phyloP scores from a whole-genome alignment of 2,888 invertebrate species.

The Harpagoxenus sublaevis region DNA sequence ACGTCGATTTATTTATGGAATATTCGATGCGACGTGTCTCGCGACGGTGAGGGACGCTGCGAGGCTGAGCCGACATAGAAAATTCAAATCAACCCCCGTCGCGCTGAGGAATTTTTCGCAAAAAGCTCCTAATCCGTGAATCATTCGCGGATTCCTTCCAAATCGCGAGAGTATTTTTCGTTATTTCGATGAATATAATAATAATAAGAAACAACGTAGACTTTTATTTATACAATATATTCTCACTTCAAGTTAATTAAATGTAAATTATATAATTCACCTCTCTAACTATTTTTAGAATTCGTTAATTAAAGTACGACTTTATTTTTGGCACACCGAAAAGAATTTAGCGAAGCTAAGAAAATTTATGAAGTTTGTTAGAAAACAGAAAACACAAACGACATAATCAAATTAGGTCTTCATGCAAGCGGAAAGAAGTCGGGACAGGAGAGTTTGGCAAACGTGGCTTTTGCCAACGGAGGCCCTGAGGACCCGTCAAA shows the following conservation, averaged over 20 bases:
- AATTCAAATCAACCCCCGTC: conserved; percentile 80
- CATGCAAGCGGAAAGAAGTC: not conserved
- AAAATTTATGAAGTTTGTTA: not conserved
- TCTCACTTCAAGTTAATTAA: not conserved
- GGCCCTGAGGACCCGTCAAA: conserved; percentile 53
- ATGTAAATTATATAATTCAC: not conserved
- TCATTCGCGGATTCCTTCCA: conserved; percentile 1
- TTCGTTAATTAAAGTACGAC: not conserved
- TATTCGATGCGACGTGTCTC: conserved; percentile 81
- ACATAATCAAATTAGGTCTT: not conserved
- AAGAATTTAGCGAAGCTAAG: not conserved
- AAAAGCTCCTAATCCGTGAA: conserved; percentile 53
- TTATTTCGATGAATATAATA: not conserved
- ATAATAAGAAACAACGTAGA: not conserved
- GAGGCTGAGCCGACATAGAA: conserved; percentile 67
- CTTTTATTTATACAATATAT: not conserved
- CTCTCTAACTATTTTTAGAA: not conserved
- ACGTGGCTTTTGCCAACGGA: not conserved
- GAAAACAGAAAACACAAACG: not conserved
- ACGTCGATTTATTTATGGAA: conserved; percentile 85
- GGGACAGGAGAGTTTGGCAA: not conserved
- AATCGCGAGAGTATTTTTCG: not conserved
- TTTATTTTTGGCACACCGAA: not conserved
- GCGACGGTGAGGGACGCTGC: conserved; percentile 47
- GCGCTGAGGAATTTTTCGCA: conserved; percentile 20